Conservation (phyloP, 2,888 invertebrate genomes). For the Lamproptera curius region DNA sequence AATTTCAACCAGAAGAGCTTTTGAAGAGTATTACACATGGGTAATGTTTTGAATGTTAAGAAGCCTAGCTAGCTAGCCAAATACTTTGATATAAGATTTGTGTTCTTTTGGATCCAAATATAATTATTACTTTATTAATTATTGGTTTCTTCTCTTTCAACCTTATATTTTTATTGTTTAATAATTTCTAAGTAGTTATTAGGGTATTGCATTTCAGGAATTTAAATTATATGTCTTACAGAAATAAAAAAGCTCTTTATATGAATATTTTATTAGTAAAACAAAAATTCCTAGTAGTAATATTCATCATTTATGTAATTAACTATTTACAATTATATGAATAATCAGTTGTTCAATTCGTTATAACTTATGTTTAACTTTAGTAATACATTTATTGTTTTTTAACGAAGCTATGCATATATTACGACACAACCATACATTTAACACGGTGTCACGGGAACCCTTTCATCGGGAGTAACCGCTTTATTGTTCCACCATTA, state of each 20-base stretch:
- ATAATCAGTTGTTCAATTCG: constrained; percentile 61
- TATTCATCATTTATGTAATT: constrained; percentile 52
- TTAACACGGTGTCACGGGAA: constrained; percentile 66
- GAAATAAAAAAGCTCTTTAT: constrained; percentile 36
- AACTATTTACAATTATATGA: constrained; percentile 69
- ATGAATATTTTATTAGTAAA: constrained; percentile 72
- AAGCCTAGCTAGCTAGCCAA: too few species aligned
- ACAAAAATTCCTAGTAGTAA: constrained; percentile 64
- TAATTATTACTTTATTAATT: too few species aligned
- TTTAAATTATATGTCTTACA: constrained; percentile 2
- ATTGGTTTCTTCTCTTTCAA: too few species aligned
- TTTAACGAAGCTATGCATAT: constrained; percentile 74
- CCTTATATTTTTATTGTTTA: too few species aligned
- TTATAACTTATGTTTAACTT: constrained; percentile 63
- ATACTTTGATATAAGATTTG: too few species aligned
- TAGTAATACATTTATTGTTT: constrained; percentile 57
- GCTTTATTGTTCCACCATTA: constrained; percentile 66
- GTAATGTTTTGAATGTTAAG: too few species aligned
- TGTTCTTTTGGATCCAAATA: too few species aligned
- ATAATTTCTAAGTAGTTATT: too few species aligned
- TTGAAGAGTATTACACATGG: too few species aligned
- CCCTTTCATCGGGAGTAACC: constrained; percentile 39
- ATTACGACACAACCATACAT: constrained; percentile 79
- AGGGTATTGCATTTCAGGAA: background rate
- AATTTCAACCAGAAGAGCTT: too few species aligned